These are phyloP conservation scores for Paramormyrops kingsleyae DNA, from an alignment of 2,113 vertebrate genomes.

Conservation along the genomic window DNA sequence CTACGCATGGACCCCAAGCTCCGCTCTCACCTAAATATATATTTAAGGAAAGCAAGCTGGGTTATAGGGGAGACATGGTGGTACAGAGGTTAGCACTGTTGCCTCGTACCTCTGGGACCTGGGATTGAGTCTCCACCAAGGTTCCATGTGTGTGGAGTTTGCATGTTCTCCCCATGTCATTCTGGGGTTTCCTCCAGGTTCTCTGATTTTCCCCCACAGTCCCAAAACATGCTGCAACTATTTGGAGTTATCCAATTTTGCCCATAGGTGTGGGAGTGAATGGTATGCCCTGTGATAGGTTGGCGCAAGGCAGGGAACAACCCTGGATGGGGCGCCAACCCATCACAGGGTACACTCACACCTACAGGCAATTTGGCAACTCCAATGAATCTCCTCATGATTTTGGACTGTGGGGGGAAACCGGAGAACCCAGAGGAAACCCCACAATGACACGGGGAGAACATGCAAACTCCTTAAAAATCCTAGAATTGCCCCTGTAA, in stretches of 20 bases:
- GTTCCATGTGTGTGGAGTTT: no score
- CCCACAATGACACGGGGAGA: neutral
- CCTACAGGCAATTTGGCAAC: neutral
- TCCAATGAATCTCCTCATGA: neutral
- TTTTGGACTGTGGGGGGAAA: neutral
- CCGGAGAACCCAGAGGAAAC: neutral
- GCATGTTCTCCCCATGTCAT: no score
- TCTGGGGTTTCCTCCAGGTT: no score
- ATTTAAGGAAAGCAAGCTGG: neutral
- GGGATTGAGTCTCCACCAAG: no score
- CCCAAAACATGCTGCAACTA: no score
- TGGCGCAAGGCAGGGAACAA: neutral
- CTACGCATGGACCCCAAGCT: neutral
- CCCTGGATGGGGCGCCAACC: neutral
- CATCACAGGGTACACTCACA: neutral
- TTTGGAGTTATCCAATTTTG: no score
- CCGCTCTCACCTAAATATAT: neutral
- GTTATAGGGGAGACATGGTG: neutral
- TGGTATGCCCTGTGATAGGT: neutral
- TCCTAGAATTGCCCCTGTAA: neutral
- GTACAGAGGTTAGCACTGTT: no score
- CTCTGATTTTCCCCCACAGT: no score
- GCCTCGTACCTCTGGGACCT: no score
- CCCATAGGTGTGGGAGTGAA: no score
- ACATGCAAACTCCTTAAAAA: neutral